Evolutionary conservation across 37 sponge, comb jelly and placozoan genomes (phyloP).

Genomic region (Theonella swinhoei): DNA sequence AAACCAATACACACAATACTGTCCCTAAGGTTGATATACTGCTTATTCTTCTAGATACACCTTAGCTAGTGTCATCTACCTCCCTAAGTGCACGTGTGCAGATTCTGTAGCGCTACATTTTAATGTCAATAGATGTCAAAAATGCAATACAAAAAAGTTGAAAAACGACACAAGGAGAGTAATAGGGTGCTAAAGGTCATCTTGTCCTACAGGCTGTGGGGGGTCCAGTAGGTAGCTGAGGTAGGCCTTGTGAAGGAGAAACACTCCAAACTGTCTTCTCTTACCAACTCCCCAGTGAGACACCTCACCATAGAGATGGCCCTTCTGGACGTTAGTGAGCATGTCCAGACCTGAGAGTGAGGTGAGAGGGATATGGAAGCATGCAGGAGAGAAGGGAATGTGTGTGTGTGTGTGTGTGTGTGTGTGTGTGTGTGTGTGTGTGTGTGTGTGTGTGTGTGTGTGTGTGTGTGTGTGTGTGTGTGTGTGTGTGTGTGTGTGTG

Average conservation of each 20-base stretch:
- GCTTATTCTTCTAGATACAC: too few relatives aligned
- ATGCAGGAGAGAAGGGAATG: too few relatives aligned
- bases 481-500: constrained; percentile 34
- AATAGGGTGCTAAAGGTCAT: constrained; percentile 19
- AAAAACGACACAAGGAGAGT: too few relatives aligned
- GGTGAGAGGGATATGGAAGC: too few relatives aligned
- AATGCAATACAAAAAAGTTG: too few relatives aligned
- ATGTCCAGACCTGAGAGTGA: constrained; percentile 65
- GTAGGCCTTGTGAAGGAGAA: constrained; percentile 81
- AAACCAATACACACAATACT: too few relatives aligned
- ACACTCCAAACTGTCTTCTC: constrained; percentile 74
- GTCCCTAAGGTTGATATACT: too few relatives aligned
- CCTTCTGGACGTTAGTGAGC: constrained; percentile 77
- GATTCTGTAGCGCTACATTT: too few relatives aligned
- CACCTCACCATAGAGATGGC: constrained; percentile 68
- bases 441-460: constrained; percentile 35
- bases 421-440: constrained; percentile 39
- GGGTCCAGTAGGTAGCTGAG: constrained; percentile 37
- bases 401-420: constrained; percentile 17
- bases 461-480: constrained; percentile 33
- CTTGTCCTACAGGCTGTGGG: constrained; percentile 32
- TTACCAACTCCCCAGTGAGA: constrained; percentile 46
- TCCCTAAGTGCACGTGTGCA: too few relatives aligned
- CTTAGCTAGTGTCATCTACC: too few relatives aligned
- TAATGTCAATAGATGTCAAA: too few relatives aligned